Evolutionary conservation across 2,888 invertebrate genomes (phyloP), one percentile per base, ranked within the genome.

Genomic region (Synergus itoensis): DNA sequence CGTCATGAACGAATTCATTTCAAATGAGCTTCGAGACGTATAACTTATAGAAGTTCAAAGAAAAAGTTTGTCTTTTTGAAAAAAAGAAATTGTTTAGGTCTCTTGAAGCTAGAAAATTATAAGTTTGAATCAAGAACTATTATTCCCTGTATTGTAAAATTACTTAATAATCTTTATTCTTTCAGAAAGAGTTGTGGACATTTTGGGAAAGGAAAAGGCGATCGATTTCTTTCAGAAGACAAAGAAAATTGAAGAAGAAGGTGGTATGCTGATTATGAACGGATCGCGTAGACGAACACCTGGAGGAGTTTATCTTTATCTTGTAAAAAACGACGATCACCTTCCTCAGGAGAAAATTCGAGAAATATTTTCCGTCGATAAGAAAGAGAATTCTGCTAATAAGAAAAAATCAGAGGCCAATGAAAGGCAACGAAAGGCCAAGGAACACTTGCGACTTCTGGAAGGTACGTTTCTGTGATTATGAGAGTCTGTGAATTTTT

Each of bases 221-320:
- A 94, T 97, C 81, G 94, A 95, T 86, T 92, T 97, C 77, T 97
- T 96, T 88, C 94, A 95, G 87, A 95, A 96, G 92, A 97, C 97
- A n/a, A 96, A 96, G 90, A 94, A 95, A 87, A 94, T 97, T 78
- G 98, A 98, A 92, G 95, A 95, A 82, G 95, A 95, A 85, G 98
- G 98, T 36, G 98, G 98, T n/a, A 96, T 98, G 96, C 93, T 97
- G 90, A 95, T 97, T 75, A 95, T 96, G 95, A 97, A 97, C 92
- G 96, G 96, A 69, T 94, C 94, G 9, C 94, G 98, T 77, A 94
- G 98, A 77, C 94, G 98, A 83, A 98, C 98, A 7, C 95, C 98
- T 0, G 98, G 98, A 14, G 98, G 98, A 36, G 95, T 98, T 65
- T 98, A 95, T 92, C 93, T 98, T 64, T 96, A 95, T 90, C 93